Evolutionary conservation across 2,113 vertebrate species (phyloP).

Genomic region (Daphoenositta chrysoptera): DNA sequence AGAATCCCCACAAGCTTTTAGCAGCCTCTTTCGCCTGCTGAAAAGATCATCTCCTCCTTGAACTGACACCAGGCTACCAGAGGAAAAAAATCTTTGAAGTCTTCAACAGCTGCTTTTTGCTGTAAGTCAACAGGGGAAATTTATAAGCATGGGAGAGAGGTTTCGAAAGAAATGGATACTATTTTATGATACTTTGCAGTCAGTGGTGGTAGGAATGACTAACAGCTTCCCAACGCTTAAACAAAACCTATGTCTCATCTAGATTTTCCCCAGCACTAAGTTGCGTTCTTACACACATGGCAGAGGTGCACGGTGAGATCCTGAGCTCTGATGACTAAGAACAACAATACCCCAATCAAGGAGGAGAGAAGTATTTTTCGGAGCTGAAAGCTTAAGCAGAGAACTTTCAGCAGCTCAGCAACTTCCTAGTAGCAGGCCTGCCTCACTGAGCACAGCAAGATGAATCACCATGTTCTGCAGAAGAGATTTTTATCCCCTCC

Average conservation of each 20-base stretch:
- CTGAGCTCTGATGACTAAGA: neutral
- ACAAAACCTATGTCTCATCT: neutral
- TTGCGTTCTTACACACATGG: neutral
- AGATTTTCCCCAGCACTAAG: neutral
- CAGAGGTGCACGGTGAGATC: neutral
- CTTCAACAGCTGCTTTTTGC: neutral
- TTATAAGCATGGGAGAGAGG: neutral
- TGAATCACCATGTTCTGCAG: neutral
- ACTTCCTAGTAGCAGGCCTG: neutral
- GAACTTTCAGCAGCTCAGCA: constrained; percentile 11
- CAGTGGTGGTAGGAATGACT: neutral
- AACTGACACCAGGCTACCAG: neutral
- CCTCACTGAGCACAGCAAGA: neutral
- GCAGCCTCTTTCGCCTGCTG: neutral
- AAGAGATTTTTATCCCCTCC: neutral
- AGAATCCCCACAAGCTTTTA: neutral
- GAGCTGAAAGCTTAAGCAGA: neutral
- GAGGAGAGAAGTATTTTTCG: neutral
- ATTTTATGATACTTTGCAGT: neutral
- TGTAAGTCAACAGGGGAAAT: neutral
- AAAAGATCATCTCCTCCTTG: neutral
- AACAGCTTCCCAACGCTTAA: rapidly evolving
- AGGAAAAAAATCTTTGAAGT: neutral
- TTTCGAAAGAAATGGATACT: neutral
- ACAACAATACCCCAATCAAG: neutral